Evolutionary conservation across 2,797 vertebrate genomes (phyloP), one percentile per base, ranked within the genome.

Genomic region (Naso thynnoides): DNA sequence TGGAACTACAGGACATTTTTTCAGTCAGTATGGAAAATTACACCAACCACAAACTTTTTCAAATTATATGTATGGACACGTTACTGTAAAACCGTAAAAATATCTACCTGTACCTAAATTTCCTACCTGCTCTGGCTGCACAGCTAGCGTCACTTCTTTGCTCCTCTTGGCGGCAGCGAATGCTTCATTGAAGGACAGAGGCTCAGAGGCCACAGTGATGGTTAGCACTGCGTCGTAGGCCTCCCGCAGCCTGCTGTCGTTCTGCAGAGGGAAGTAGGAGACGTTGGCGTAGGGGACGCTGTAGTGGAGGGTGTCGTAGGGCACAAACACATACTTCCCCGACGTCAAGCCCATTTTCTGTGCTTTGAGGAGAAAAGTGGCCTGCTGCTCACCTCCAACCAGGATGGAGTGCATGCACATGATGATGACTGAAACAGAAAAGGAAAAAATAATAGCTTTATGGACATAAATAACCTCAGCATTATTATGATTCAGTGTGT

Each of bases 331-430:
- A 0, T 97, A 98, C 81, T 94, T 93, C 75, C 96, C 97, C 1
- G 93, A 93, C 0, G 96, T 96, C 84, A 98, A 90, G 45, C 97
- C 96, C 96, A 97, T 94, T 77, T 95, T 88, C 11, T 94, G 93
- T 48, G 96, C 97, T 87, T 95, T 96, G 66, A 94, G 93, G 23
- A 99, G 95, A 45, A 98, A 94, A 16, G 50, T 70, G 0, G 78
- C 93, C 82, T 98, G 97, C 60, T 95, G 95, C 55, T 95, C 84
- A 8, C 97, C 97, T 79, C 97, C 96, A 39, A 96, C 59, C 78
- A 98, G 93, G 47, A 94, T 82, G 0, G 96, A 99, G 87, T 96
- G 96, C 97, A 99, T 98, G 90, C 97, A 99, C 95, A 98, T 96
- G 76, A 99, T 87, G 65, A 99, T 93, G 61, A 97, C 97, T 99